phyloP scores from a whole-genome alignment of 2,888 invertebrate species.

The Caprella mutica region DNA sequence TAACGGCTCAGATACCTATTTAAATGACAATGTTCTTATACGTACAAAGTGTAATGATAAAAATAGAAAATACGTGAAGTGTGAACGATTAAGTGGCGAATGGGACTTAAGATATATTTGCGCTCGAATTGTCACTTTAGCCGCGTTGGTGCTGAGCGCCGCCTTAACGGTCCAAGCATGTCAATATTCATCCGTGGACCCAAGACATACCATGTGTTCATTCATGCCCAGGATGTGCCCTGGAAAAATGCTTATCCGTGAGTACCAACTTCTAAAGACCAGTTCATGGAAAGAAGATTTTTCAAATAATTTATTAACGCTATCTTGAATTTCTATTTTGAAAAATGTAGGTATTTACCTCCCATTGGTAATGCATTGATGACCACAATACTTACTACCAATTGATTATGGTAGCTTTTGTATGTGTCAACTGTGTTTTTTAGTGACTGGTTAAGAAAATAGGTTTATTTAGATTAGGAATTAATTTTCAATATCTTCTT shows the following conservation, averaged over 20 bases:
- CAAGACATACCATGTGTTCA: constrained; percentile 34
- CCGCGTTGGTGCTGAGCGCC: too few relatives aligned
- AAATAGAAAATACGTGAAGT: too few relatives aligned
- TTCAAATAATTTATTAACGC: background rate
- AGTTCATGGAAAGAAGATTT: background rate
- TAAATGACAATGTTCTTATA: too few relatives aligned
- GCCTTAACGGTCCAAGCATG: constrained; percentile 13
- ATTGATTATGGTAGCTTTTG: background rate
- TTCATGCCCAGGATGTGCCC: constrained; percentile 29
- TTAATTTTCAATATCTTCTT: too few relatives aligned
- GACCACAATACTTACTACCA: background rate
- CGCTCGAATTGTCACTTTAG: too few relatives aligned
- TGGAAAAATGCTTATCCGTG: constrained; percentile 32
- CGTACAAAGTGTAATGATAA: too few relatives aligned
- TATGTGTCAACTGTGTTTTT: background rate
- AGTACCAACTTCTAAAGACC: constrained; percentile 11
- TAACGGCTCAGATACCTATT: too few relatives aligned
- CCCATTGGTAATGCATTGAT: background rate
- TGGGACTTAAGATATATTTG: too few relatives aligned
- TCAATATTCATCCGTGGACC: constrained; percentile 26
- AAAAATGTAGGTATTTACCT: background rate
- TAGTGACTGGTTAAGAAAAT: background rate
- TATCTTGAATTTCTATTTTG: too few relatives aligned
- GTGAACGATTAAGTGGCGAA: too few relatives aligned
- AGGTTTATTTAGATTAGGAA: background rate